A percentile compares a stretch with the other conserved stretches of the same genome.
phyloP scores from a whole-genome alignment of 2,888 invertebrate genomes.

The Amblyjoppa fuscipennis region DNA sequence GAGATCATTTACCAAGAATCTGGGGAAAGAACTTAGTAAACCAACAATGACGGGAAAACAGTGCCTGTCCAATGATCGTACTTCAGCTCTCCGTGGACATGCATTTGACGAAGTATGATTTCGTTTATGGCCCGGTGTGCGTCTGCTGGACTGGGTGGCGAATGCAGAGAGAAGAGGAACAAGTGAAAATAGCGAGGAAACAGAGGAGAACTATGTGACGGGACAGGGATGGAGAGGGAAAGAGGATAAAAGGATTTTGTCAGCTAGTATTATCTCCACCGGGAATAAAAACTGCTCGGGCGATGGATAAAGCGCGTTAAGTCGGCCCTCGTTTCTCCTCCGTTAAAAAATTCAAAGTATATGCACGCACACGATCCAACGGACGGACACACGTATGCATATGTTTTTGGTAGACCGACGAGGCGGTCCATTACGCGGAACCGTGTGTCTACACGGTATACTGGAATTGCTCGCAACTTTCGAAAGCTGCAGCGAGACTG shows the following conservation, averaged over 20 bases:
- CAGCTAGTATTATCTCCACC: slow-evolving; percentile 60
- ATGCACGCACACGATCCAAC: slow-evolving; percentile 38
- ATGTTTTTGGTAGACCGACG: slow-evolving; percentile 53
- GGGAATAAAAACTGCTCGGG: slow-evolving; percentile 60
- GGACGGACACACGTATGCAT: slow-evolving; percentile 28
- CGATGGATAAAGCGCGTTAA: slow-evolving; percentile 62
- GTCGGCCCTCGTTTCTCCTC: slow-evolving; percentile 52
- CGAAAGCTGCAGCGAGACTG: slow-evolving; percentile 15
- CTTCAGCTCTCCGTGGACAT: slow-evolving; percentile 2
- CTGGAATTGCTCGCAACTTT: background rate
- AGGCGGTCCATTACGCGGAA: slow-evolving; percentile 66
- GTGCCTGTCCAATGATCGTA: slow-evolving; percentile 21
- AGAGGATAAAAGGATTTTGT: slow-evolving; percentile 64
- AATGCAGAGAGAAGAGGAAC: background rate
- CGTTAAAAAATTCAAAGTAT: slow-evolving; percentile 53
- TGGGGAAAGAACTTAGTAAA: slow-evolving; percentile 3
- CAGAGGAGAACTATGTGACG: slow-evolving; percentile 41
- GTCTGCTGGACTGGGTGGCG: slow-evolving; percentile 26
- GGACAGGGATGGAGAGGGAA: background rate
- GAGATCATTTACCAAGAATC: background rate
- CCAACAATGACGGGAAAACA: slow-evolving; percentile 19
- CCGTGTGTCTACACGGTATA: slow-evolving; percentile 35
- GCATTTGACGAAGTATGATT: slow-evolving; percentile 56
- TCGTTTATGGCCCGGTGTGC: slow-evolving; percentile 27
- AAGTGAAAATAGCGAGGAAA: slow-evolving; percentile 28